phyloP scores from a whole-genome alignment of 2,797 vertebrate genomes.

The Nannoperca australis region DNA sequence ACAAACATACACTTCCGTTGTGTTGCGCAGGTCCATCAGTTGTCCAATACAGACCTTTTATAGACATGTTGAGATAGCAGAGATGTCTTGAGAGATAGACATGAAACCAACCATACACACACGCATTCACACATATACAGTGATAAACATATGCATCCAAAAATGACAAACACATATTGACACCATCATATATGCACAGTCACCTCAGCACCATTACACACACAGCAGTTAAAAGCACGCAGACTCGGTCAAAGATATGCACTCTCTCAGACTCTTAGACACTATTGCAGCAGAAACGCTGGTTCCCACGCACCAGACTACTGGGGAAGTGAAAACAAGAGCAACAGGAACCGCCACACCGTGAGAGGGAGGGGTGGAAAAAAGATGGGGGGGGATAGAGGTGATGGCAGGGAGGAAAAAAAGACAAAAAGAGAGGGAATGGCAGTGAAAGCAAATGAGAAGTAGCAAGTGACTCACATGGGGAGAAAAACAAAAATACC shows the following conservation, averaged over 20 bases:
- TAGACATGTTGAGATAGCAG: slow-evolving; percentile 66
- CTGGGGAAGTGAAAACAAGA: slow-evolving; percentile 85
- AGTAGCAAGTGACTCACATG: slow-evolving; percentile 4
- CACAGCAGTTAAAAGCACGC: slow-evolving; percentile 22
- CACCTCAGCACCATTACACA: not conserved
- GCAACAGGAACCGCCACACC: slow-evolving; percentile 84
- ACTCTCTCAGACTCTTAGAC: slow-evolving; percentile 59
- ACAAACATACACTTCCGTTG: slow-evolving; percentile 47
- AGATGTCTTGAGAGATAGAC: slow-evolving; percentile 62
- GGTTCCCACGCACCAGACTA: slow-evolving; percentile 83
- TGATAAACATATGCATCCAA: not conserved
- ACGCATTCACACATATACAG: slow-evolving; percentile 8
- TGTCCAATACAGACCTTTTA: slow-evolving; percentile 62
- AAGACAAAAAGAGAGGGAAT: slow-evolving; percentile 26
- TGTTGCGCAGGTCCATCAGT: slow-evolving; percentile 49
- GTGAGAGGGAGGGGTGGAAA: slow-evolving; percentile 74
- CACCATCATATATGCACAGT: slow-evolving; percentile 21
- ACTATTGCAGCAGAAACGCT: slow-evolving; percentile 67
- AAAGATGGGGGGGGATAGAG: slow-evolving; percentile 55
- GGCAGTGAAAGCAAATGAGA: slow-evolving; percentile 21
- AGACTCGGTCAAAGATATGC: slow-evolving; percentile 33
- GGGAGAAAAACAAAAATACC: slow-evolving; percentile 34
- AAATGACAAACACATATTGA: slow-evolving; percentile 31
- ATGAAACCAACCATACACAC: slow-evolving; percentile 32
- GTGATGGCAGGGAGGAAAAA: slow-evolving; percentile 65